Conservation (phyloP, 2,797 vertebrate species). For the Enteromius afrohamiltoni region DNA sequence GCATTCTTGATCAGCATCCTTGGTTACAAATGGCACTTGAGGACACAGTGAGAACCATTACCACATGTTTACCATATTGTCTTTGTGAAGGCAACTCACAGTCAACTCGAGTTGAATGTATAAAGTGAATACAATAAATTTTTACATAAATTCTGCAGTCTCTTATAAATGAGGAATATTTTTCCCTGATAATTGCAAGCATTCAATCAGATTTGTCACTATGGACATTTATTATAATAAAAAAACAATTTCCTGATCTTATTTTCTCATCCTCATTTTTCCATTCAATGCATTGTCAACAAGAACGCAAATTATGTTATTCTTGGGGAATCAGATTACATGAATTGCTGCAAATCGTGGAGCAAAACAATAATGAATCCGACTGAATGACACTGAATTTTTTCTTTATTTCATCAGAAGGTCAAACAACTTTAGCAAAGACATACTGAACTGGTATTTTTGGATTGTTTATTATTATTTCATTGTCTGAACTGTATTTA, state of each 20-base stretch:
- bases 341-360: background rate
- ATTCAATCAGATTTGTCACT: constrained; percentile 1
- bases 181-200: background rate
- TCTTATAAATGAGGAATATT: background rate
- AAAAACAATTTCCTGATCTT: constrained; percentile 39
- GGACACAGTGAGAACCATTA: background rate
- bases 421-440: background rate
- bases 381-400: background rate
- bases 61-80: constrained; percentile 28
- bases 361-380: background rate
- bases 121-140: background rate
- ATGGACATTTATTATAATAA: background rate
- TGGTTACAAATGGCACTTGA: constrained; percentile 39
- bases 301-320: constrained; percentile 35
- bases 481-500: background rate
- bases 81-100: background rate
- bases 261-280: constrained; percentile 29
- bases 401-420: constrained; percentile 8
- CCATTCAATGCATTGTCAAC: constrained; percentile 26
- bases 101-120: background rate
- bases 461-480: background rate
- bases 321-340: constrained; percentile 40
- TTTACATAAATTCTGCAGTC: background rate
- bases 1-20: constrained; percentile 45
- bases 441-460: background rate